Evolutionary conservation across 2,113 vertebrate genomes (phyloP).

Genomic region (Platanista minor): DNA sequence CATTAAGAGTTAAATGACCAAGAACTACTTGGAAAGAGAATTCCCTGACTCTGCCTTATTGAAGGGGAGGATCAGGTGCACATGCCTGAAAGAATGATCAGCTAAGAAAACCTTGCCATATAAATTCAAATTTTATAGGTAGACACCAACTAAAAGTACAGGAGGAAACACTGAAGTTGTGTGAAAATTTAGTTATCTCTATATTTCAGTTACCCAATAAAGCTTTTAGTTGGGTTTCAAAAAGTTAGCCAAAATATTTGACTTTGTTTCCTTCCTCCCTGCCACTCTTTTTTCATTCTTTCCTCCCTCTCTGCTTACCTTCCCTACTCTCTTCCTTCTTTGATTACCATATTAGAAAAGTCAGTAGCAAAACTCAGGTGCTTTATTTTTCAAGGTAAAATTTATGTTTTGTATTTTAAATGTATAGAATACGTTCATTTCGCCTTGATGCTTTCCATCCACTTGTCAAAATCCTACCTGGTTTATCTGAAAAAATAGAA

Average conservation of each 20-base stretch:
- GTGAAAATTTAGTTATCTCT: background rate
- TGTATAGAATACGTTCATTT: background rate
- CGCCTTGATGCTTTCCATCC: background rate
- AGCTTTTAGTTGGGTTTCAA: background rate
- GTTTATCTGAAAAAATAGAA: background rate
- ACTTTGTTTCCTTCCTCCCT: background rate
- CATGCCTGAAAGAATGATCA: background rate
- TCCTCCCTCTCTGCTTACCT: background rate
- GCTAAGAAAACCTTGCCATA: background rate
- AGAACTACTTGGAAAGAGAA: constrained; percentile 47
- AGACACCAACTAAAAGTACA: background rate
- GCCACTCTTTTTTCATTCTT: background rate
- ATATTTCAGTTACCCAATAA: background rate
- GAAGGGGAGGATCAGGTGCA: background rate
- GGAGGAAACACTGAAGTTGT: background rate
- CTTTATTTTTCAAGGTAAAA: constrained; percentile 17
- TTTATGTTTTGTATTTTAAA: background rate
- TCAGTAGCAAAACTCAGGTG: background rate
- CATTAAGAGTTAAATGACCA: constrained; percentile 69
- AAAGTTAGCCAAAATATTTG: background rate
- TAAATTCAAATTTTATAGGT: background rate
- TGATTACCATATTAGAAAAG: background rate
- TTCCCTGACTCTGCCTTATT: background rate
- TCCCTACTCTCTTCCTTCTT: background rate
- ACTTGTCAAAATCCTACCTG: background rate